phyloP scores from a whole-genome alignment of 1,140 invertebrate genomes.

The Saxidomus purpurata region DNA sequence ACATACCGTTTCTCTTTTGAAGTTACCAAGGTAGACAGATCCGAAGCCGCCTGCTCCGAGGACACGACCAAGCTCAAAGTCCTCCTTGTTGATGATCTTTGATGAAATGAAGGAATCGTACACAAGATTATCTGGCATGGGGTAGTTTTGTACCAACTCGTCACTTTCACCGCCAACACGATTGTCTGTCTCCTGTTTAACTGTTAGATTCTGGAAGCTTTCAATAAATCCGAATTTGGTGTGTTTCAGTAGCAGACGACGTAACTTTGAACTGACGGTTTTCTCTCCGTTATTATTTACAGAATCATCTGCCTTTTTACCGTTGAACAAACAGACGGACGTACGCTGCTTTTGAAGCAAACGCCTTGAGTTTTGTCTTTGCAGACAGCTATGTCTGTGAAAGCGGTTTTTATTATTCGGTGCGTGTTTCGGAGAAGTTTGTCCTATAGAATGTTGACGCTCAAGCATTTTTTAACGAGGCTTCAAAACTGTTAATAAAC shows the following conservation, averaged over 20 bases:
- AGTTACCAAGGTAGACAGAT: conserved; percentile 76
- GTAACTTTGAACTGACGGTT: neutral
- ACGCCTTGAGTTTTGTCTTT: conserved; percentile 46
- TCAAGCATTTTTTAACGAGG: conserved; percentile 57
- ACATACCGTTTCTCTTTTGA: conserved; percentile 41
- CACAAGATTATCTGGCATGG: neutral
- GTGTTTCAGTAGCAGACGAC: conserved; percentile 50
- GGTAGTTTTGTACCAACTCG: conserved; percentile 23
- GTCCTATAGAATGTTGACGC: conserved; percentile 32
- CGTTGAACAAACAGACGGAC: neutral
- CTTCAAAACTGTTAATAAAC: neutral
- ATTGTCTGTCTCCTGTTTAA: neutral
- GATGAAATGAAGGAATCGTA: conserved; percentile 11
- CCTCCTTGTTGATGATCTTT: conserved; percentile 68
- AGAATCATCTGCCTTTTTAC: neutral
- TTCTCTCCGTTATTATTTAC: conserved; percentile 39
- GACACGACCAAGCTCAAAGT: conserved; percentile 74
- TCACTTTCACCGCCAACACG: conserved; percentile 42
- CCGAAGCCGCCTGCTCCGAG: conserved; percentile 81
- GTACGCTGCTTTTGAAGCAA: conserved; percentile 20
- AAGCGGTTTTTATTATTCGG: neutral
- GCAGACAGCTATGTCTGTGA: conserved; percentile 47
- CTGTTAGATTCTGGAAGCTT: conserved; percentile 26
- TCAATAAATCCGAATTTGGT: conserved; percentile 57
- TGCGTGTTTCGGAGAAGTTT: conserved; percentile 5